These are phyloP conservation scores for Andrena trimmerana DNA, from an alignment of 2,888 invertebrate genomes.

Conservation along the genomic window DNA sequence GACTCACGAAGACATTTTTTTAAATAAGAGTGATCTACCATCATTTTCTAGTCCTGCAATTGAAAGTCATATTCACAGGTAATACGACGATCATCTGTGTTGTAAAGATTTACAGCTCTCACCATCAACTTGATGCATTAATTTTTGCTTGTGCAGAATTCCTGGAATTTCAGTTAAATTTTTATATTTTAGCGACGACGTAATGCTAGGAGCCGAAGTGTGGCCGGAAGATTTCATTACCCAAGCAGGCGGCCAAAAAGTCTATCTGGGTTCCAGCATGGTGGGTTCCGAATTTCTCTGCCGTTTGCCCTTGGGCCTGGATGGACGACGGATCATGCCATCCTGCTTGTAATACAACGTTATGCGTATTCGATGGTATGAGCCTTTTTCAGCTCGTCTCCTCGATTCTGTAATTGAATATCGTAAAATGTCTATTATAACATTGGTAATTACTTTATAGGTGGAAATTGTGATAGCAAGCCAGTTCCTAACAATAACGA, in stretches of 20 bases:
- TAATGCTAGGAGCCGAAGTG: slow-evolving; percentile 89
- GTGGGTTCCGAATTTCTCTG: slow-evolving; percentile 91
- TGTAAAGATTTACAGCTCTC: not conserved
- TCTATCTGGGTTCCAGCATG: slow-evolving; percentile 87
- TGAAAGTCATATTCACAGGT: slow-evolving; percentile 89
- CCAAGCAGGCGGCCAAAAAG: slow-evolving; percentile 88
- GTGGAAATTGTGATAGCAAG: slow-evolving; percentile 87
- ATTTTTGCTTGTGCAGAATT: slow-evolving; percentile 86
- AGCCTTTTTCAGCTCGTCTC: slow-evolving; percentile 7
- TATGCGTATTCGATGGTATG: slow-evolving; percentile 91
- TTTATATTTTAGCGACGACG: slow-evolving; percentile 93
- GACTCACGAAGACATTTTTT: slow-evolving; percentile 90
- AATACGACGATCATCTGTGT: slow-evolving; percentile 14
- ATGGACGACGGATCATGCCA: slow-evolving; percentile 93
- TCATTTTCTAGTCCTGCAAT: slow-evolving; percentile 93
- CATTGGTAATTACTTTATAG: slow-evolving; percentile 61
- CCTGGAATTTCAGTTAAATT: slow-evolving; percentile 91
- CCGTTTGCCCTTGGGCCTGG: slow-evolving; percentile 91
- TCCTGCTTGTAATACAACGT: slow-evolving; percentile 89
- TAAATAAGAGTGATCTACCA: slow-evolving; percentile 88
- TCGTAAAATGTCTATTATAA: not conserved
- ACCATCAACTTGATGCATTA: slow-evolving; percentile 8
- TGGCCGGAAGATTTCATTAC: slow-evolving; percentile 91
- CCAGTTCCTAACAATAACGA: slow-evolving; percentile 78
- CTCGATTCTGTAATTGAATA: not conserved